Base-by-base conservation (phyloP, 2,797 vertebrate genomes). In the Schizopygopsis malacanthus region DNA sequence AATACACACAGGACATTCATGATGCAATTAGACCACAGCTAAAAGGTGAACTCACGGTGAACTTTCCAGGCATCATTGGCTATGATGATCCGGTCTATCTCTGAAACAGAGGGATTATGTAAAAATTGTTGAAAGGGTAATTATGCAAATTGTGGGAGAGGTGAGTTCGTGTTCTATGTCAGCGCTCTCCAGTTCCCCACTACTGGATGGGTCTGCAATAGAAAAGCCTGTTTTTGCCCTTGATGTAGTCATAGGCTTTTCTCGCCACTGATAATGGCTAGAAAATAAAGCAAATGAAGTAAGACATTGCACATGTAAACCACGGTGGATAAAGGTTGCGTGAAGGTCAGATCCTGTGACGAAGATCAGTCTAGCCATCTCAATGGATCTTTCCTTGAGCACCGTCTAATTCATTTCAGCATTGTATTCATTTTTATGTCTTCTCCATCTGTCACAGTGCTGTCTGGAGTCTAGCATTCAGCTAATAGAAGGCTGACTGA, bases 101-200 rank as follows among this genome's bases (percentile, higher is more conserved):
- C 61, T 81, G 33, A 82, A 71, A 81, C 25, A 75, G 77, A 84
- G 71, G 52, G 72, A 88, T 87, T 85, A 83, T 88, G 87, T 88
- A 83, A 83, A 88, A 79, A 82, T 61, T 25, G 72, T 72, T 85
- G 65, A 88, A 82, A 73, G 79, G 56, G 67, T 79, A 75, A 85
- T 88, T 88, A 82, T 88, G 87, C 12, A 82, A 82, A 81, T 82
- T 9, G 67, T 79, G 67, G 54, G 69, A 71, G 73, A 11, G 3
- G 77, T 28, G 82, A 81, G 39, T 83, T 83, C 15, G 6, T 28
- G 70, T 39, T 75, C 45, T 12, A 1, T 78, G 28, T 16, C 71
- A 37, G 4, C 4, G 11, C 59, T 50, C 71, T 52, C 18, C 56
- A 63, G 45, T 47, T 76, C 13, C 22, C 20, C 13, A 39, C 3